Conservation (phyloP, 92 coral and sea anemone genomes). For the Virgularia gustaviana region DNA sequence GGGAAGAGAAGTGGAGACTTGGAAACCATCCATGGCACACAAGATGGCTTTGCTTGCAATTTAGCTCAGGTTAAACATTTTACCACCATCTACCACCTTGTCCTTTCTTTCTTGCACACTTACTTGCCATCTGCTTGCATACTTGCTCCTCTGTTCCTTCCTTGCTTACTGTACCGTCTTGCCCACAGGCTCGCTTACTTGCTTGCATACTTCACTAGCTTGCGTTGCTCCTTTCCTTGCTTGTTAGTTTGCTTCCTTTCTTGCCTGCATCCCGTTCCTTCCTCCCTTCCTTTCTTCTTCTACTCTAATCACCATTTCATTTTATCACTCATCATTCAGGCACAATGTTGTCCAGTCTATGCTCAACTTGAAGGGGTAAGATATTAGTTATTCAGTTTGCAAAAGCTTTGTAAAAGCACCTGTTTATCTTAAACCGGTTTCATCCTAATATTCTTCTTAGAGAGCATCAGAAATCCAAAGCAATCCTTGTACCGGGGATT, state of each 20-base stretch:
- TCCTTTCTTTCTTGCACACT: no score
- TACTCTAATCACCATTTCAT: background rate
- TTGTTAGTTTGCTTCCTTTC: no score
- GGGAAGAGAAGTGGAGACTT: slow-evolving; percentile 25
- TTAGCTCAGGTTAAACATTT: slow-evolving; percentile 11
- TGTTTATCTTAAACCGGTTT: background rate
- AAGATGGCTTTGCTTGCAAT: slow-evolving; percentile 20
- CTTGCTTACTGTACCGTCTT: no score
- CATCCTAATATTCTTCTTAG: slow-evolving; percentile 28
- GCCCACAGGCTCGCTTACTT: no score
- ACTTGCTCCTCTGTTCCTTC: no score
- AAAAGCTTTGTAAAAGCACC: background rate
- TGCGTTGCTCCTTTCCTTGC: no score
- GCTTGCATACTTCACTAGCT: no score
- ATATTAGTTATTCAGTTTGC: background rate
- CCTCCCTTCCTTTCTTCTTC: no score
- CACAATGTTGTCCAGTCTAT: slow-evolving; percentile 91
- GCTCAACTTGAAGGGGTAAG: slow-evolving; percentile 97
- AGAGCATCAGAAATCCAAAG: slow-evolving; percentile 87
- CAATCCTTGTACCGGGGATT: slow-evolving; percentile 88
- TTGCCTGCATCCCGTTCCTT: no score
- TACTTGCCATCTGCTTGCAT: no score
- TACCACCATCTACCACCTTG: no score
- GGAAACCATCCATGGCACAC: slow-evolving; percentile 29
- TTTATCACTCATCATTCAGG: slow-evolving; percentile 44